A percentile compares a stretch with the other conserved stretches of the same genome.
Evolutionary conservation across 2,888 invertebrate species (phyloP).

Genomic region (Nowickia ferox): DNA sequence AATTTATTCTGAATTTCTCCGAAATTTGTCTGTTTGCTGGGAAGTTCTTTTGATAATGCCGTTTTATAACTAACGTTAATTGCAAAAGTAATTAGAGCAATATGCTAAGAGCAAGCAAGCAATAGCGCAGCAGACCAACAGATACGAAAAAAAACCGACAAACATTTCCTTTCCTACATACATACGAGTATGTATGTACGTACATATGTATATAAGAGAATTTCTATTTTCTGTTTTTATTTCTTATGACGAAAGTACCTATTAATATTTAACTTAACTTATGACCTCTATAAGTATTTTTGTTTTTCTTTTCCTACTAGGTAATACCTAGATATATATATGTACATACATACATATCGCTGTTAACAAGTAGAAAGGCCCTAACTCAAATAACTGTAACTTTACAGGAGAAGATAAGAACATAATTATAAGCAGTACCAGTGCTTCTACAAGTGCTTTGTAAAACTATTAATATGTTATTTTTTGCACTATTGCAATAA

Average conservation of each 20-base stretch:
- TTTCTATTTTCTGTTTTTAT: slow-evolving; percentile 23
- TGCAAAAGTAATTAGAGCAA: slow-evolving; percentile 68
- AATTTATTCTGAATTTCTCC: no score
- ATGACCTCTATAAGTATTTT: slow-evolving; percentile 47
- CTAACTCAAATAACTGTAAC: no score
- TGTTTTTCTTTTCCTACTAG: not conserved
- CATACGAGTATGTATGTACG: no score
- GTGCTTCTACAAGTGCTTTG: no score
- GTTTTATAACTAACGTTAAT: slow-evolving; percentile 68
- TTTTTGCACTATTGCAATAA: no score
- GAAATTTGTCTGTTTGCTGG: no score
- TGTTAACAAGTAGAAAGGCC: no score
- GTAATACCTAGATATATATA: no score
- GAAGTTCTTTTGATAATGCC: slow-evolving; percentile 40
- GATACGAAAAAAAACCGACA: not conserved
- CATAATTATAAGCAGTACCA: no score
- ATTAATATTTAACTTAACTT: slow-evolving; percentile 57
- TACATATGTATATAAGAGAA: not conserved
- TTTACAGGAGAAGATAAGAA: no score
- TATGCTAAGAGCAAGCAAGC: slow-evolving; percentile 20
- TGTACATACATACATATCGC: no score
- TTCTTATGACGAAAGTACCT: slow-evolving; percentile 52
- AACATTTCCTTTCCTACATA: not conserved
- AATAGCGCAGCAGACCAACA: slow-evolving; percentile 3
- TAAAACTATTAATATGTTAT: no score